Evolutionary conservation across 2,888 invertebrate species (phyloP).

Genomic region (Orgyia antiqua): DNA sequence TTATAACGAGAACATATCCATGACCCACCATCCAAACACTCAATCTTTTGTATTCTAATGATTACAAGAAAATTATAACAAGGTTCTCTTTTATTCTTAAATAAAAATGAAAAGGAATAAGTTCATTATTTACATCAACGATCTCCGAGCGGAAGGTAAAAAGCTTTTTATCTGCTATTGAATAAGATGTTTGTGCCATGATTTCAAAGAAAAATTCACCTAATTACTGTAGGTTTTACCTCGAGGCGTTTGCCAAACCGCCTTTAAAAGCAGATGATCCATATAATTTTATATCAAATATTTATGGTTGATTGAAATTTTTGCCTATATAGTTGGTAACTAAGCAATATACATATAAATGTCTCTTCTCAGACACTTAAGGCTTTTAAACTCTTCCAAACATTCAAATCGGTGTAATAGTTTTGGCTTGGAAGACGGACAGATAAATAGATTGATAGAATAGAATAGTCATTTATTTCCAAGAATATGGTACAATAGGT

Average conservation of each 20-base stretch:
- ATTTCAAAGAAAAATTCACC: conserved; percentile 54
- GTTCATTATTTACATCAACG: conserved; percentile 62
- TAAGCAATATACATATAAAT: too few species aligned
- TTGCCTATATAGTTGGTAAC: too few species aligned
- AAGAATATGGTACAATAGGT: too few species aligned
- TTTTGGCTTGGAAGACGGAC: too few species aligned
- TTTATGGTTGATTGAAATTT: conserved; percentile 27
- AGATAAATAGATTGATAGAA: too few species aligned
- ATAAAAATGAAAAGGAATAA: conserved; percentile 33
- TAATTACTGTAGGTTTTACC: conserved; percentile 54
- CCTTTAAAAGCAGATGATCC: conserved; percentile 36
- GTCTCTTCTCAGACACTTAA: conserved; percentile 11
- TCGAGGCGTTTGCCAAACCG: conserved; percentile 29
- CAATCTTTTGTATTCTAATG: conserved; percentile 14
- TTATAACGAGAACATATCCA: too few species aligned
- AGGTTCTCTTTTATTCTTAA: conserved; percentile 27
- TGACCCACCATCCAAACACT: conserved; percentile 19
- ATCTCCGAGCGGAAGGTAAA: conserved; percentile 46
- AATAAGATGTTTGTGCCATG: conserved; percentile 60
- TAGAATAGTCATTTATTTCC: too few species aligned
- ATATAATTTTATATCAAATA: conserved; percentile 28
- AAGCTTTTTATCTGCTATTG: conserved; percentile 58
- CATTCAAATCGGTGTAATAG: too few species aligned
- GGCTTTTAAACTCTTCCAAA: too few species aligned
- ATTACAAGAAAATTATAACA: conserved; percentile 27